A percentile compares a stretch with the other conserved stretches of the same genome.
Evolutionary conservation across 1,140 invertebrate species (phyloP).

Genomic region (Drosophila jambulina): DNA sequence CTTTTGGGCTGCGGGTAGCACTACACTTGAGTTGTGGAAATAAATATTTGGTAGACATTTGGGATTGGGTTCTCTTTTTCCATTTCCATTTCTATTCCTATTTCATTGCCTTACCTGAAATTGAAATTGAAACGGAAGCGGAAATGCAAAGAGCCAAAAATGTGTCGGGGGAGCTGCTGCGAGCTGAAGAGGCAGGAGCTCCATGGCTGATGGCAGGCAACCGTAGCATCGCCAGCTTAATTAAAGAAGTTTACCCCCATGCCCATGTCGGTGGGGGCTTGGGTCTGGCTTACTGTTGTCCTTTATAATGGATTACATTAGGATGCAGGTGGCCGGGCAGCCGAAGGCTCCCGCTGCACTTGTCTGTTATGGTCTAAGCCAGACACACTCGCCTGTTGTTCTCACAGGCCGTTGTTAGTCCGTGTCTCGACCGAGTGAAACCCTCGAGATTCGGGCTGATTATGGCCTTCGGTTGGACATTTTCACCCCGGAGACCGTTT

Average conservation of each 20-base stretch:
- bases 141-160: constrained; percentile 54
- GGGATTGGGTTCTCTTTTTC: constrained; percentile 60
- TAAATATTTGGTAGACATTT: constrained; percentile 80
- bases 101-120: constrained; percentile 50
- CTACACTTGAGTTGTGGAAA: constrained; percentile 73
- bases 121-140: constrained; percentile 62
- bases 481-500: constrained; percentile 61
- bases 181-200: constrained; percentile 9
- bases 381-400: constrained; percentile 39
- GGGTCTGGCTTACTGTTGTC: constrained; percentile 41
- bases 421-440: constrained; percentile 8
- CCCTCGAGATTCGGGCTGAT: constrained; percentile 33
- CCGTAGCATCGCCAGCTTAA: constrained; percentile 53
- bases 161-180: constrained; percentile 67
- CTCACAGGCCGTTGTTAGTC: constrained; percentile 7
- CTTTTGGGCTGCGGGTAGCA: constrained; percentile 49
- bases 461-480: constrained; percentile 59
- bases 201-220: constrained; percentile 5
- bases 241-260: constrained; percentile 54
- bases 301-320: constrained; percentile 75
- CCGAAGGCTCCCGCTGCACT: constrained; percentile 39
- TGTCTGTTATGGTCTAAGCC: constrained; percentile 39
- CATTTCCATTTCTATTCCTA: constrained; percentile 27
- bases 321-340: constrained; percentile 52
- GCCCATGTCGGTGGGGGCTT: neutral